phyloP scores from a whole-genome alignment of 1,140 invertebrate species.

The Leptinotarsa texana region DNA sequence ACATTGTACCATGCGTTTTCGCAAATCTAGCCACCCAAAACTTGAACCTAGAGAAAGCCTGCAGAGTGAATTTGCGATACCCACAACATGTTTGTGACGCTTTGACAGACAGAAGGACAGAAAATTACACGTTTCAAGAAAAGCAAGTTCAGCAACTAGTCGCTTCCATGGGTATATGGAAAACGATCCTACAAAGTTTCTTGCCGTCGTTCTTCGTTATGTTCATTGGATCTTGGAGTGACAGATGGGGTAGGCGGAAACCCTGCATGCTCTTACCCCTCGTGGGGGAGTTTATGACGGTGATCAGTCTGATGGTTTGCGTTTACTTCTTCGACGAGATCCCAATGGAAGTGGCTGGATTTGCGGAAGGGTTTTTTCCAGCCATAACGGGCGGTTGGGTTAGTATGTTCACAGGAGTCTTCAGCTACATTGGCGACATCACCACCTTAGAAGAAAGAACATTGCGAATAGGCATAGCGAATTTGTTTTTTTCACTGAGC shows the following conservation, averaged over 20 bases:
- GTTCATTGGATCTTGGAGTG: conserved; percentile 79
- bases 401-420: conserved; percentile 88
- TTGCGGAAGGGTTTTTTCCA: conserved; percentile 76
- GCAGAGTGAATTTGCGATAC: conserved; percentile 76
- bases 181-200: conserved; percentile 75
- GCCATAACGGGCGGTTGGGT: conserved; percentile 83
- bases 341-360: conserved; percentile 77
- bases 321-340: conserved; percentile 76
- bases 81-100: conserved; percentile 73
- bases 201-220: conserved; percentile 75
- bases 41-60: conserved; percentile 82
- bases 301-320: conserved; percentile 75
- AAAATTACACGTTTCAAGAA: conserved; percentile 72
- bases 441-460: conserved; percentile 80
- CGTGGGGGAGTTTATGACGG: conserved; percentile 77
- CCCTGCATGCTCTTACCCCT: conserved; percentile 83
- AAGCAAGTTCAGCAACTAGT: conserved; percentile 72
- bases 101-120: conserved; percentile 69
- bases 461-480: conserved; percentile 80
- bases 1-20: conserved; percentile 79
- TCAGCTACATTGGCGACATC: conserved; percentile 86
- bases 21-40: conserved; percentile 81
- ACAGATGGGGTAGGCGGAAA: conserved; percentile 74
- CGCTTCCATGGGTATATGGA: conserved; percentile 78
- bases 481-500: conserved; percentile 78